These are phyloP conservation scores for Aptenodytes patagonicus DNA, from an alignment of 2,113 vertebrate genomes.

Conservation along the genomic window DNA sequence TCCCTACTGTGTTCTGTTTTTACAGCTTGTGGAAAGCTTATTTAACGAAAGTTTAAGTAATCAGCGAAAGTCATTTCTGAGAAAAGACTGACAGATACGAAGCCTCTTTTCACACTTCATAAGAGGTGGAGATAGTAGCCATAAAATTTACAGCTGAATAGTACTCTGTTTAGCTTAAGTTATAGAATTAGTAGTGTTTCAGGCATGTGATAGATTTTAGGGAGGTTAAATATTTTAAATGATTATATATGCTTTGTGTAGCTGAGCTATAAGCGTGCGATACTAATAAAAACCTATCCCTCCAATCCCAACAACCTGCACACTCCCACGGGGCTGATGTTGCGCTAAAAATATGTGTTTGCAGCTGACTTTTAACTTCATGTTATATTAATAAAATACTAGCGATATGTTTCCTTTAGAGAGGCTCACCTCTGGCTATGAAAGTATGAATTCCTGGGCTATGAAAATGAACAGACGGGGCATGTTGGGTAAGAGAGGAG, in stretches of 20 bases:
- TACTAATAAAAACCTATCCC: not conserved
- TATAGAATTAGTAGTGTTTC: conserved; percentile 48
- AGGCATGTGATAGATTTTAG: not conserved
- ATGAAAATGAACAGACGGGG: rapidly evolving
- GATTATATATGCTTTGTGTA: not conserved
- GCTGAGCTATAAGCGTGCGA: not conserved
- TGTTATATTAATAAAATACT: conserved; percentile 13
- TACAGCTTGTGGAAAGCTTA: conserved; percentile 69
- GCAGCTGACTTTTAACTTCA: conserved; percentile 13
- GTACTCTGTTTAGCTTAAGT: conserved; percentile 35
- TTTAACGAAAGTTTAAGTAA: conserved; percentile 70
- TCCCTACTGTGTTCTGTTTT: conserved; percentile 64
- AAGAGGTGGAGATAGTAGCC: conserved; percentile 60
- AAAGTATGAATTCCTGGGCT: not conserved
- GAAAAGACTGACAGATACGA: conserved; percentile 66
- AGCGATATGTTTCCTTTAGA: not conserved
- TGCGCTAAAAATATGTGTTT: conserved; percentile 20
- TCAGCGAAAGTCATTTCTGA: conserved; percentile 63
- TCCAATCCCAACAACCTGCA: not conserved
- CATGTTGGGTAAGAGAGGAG: not conserved
- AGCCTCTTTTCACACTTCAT: conserved; percentile 66
- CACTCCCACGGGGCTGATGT: not conserved
- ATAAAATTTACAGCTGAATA: conserved; percentile 52
- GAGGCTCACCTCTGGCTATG: conserved; percentile 5
- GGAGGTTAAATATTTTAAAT: not conserved